Evolutionary conservation across 1,140 invertebrate species (phyloP).

Genomic region (Drosophila santomea): DNA sequence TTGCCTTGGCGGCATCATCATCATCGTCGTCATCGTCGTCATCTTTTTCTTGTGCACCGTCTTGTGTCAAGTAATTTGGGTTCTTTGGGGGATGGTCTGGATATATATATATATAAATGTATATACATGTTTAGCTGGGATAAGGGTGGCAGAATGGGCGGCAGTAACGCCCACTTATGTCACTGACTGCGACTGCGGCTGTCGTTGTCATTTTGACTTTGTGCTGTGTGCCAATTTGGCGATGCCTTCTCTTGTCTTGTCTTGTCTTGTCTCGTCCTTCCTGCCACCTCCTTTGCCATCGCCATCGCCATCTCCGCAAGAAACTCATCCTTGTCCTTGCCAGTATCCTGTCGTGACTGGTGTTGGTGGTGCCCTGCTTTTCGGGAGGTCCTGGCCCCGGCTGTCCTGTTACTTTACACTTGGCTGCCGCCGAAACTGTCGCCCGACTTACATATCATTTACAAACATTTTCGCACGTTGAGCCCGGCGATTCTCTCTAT

Average conservation of each 20-base stretch:
- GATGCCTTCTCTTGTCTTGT: constrained; percentile 45
- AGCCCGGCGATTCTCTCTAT: constrained; percentile 46
- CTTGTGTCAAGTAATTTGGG: constrained; percentile 39
- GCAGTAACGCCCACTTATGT: constrained; percentile 40
- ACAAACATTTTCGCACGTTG: constrained; percentile 74
- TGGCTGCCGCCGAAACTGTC: constrained; percentile 71
- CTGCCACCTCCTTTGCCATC: background rate
- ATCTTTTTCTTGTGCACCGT: constrained; percentile 40
- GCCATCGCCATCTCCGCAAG: background rate
- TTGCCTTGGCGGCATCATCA: constrained; percentile 45
- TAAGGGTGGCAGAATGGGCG: background rate
- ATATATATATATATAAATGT: background rate
- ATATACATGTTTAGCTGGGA: background rate
- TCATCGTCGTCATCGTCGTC: constrained; percentile 28
- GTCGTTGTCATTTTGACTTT: constrained; percentile 56
- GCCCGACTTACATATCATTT: constrained; percentile 55
- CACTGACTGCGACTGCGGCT: constrained; percentile 35
- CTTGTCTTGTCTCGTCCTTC: constrained; percentile 32
- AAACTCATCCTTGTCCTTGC: constrained; percentile 22
- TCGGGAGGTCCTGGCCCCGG: constrained; percentile 20
- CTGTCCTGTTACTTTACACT: constrained; percentile 63
- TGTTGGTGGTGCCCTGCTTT: constrained; percentile 1
- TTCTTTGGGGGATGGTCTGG: constrained; percentile 19
- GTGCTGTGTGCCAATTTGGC: constrained; percentile 51
- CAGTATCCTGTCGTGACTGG: constrained; percentile 6